Evolutionary conservation across 2,797 vertebrate genomes (phyloP).

Genomic region (Harpagifer antarcticus): DNA sequence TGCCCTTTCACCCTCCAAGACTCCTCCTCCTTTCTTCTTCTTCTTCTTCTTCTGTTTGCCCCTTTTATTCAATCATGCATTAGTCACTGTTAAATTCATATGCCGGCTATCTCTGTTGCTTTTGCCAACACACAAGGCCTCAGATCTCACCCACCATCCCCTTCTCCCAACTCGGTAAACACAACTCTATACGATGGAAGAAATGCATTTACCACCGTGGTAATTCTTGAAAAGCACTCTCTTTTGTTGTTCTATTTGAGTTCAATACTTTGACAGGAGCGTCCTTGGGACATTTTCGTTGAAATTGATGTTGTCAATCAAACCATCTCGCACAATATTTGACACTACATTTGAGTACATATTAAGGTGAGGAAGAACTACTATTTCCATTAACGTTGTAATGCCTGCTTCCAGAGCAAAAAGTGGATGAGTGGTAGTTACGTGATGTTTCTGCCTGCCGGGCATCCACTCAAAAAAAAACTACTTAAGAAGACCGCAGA

Average conservation of each 20-base stretch:
- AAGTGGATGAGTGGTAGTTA: conserved; percentile 9
- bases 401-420: conserved; percentile 25
- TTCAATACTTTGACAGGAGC: conserved; percentile 10
- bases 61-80: conserved; percentile 57
- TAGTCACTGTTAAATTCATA: conserved; percentile 56
- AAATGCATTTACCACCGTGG: conserved; percentile 15
- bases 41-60: conserved; percentile 23
- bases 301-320: conserved; percentile 14
- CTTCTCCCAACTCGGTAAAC: conserved; percentile 5
- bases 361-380: neutral
- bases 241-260: neutral
- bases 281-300: conserved; percentile 9
- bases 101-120: conserved; percentile 10
- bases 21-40: conserved; percentile 42
- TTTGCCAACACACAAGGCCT: conserved; percentile 27
- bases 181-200: neutral
- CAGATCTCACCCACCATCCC: conserved; percentile 21
- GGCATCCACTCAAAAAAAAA: conserved; percentile 17
- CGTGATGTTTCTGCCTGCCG: conserved; percentile 9
- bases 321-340: neutral
- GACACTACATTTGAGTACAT: neutral
- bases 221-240: conserved; percentile 16
- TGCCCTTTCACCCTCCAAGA: conserved; percentile 50
- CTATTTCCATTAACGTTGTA: conserved; percentile 17
- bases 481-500: neutral